A percentile compares a stretch with the other conserved stretches of the same genome.
phyloP scores from a whole-genome alignment of 2,113 vertebrate genomes.

The Alethe diademata region DNA sequence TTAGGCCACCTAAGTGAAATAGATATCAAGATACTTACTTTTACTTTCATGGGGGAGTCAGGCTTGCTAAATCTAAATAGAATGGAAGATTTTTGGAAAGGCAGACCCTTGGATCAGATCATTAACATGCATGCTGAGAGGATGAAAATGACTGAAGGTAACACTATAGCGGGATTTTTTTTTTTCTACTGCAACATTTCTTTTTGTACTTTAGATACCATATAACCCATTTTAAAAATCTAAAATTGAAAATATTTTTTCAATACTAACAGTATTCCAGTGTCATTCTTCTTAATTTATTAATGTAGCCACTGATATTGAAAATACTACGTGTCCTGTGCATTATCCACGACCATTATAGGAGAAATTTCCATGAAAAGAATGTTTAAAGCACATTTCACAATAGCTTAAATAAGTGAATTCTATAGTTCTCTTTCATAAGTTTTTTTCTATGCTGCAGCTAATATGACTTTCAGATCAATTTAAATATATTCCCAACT shows the following conservation, averaged over 20 bases:
- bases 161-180: not conserved
- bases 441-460: not conserved
- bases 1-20: not conserved
- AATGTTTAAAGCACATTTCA: not conserved
- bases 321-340: not conserved
- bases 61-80: not conserved
- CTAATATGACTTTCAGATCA: not conserved
- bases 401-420: not conserved
- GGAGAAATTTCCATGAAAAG: not conserved
- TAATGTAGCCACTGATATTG: not conserved
- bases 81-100: not conserved
- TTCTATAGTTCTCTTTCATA: not conserved
- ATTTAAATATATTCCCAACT: not conserved
- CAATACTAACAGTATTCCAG: not conserved
- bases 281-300: not conserved
- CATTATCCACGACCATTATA: not conserved
- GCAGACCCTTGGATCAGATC: not conserved
- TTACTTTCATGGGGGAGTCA: not conserved
- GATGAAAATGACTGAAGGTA: not conserved
- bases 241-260: not conserved
- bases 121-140: not conserved
- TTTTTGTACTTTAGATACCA: not conserved
- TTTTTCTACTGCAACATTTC: not conserved
- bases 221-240: not conserved
- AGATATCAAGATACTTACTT: not conserved